Percentiles rank a stretch among this genome's conserved stretches.
Conservation (phyloP, 2,113 vertebrate genomes). For the Phyllostomus discolor region DNA sequence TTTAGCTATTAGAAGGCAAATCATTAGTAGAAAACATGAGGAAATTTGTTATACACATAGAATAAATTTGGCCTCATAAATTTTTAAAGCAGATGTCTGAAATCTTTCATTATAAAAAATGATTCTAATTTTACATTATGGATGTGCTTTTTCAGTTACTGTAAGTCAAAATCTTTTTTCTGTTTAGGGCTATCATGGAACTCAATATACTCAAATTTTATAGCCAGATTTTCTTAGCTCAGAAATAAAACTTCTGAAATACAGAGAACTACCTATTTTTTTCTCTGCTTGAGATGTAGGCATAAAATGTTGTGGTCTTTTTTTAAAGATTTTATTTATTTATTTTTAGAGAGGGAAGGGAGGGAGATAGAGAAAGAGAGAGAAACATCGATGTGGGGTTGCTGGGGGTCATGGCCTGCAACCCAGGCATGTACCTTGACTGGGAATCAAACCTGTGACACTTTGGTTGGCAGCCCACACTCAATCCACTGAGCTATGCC, state of each 20-base stretch:
- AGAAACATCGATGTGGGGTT: no score
- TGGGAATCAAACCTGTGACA: no score
- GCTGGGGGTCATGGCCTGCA: no score
- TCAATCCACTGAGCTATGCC: no score
- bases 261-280: background rate
- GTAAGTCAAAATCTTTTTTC: background rate
- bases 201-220: background rate
- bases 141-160: background rate
- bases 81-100: constrained; percentile 18
- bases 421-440: no score
- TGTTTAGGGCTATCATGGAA: background rate
- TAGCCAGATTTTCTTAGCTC: background rate
- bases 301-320: background rate
- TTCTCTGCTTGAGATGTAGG: background rate
- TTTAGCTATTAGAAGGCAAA: background rate
- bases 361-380: no score
- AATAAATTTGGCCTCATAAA: background rate
- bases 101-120: background rate
- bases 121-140: background rate
- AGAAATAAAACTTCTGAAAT: background rate
- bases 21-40: background rate
- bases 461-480: no score
- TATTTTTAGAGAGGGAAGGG: no score
- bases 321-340: no score
- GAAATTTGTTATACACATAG: background rate